Base-by-base conservation (phyloP, 1,140 invertebrate species). In the Branchinecta lynchi region DNA sequence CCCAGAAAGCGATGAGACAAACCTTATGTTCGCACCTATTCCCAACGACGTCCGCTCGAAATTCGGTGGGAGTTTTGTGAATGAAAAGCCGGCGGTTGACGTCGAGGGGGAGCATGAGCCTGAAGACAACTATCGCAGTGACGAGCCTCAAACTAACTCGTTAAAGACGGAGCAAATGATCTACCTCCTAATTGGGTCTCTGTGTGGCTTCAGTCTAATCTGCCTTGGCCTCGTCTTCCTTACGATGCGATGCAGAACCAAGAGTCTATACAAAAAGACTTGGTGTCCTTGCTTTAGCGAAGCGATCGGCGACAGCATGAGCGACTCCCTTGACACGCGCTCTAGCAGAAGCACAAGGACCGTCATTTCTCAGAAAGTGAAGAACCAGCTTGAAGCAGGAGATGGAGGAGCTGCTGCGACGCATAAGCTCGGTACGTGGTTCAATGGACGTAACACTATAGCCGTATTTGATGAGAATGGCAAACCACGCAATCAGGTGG, bases 351-450 rank as follows among this genome's bases (percentile, higher is more conserved):
- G 51, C 66, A 43, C 44, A 20, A 32, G 66, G 12, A n/a, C 66
- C 44, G 15, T 66, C 43, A 43, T 44, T 17, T 45, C 68, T 20
- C 8, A 20, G 60, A 51, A 32, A 32, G 12, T 43, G 21, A 20
- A 7, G 20, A 44, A 51, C 32, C 43, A 66, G 15, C 43, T 17
- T n/a, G 51, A 70, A 65, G 32, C 32, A 32, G 32, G 45, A 44
- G 15, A 66, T 20, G 65, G 65, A 21, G 69, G 45, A 45, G 43
- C 65, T 3, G 69, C n/a, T 15, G 65, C 69, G 32, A 70, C 65
- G 10, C 69, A 70, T 45, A 71, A 71, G 10, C 65, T 71, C 10
- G 68, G 71, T 9, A 66, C 71, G 7, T 71, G 71, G 71, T 69
- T 71, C 68, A 71, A 51, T 20, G 71, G 71, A 8, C 71, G 71